These are phyloP conservation scores for Nautilus pompilius DNA, from an alignment of 1,140 invertebrate species.

Conservation along the genomic window DNA sequence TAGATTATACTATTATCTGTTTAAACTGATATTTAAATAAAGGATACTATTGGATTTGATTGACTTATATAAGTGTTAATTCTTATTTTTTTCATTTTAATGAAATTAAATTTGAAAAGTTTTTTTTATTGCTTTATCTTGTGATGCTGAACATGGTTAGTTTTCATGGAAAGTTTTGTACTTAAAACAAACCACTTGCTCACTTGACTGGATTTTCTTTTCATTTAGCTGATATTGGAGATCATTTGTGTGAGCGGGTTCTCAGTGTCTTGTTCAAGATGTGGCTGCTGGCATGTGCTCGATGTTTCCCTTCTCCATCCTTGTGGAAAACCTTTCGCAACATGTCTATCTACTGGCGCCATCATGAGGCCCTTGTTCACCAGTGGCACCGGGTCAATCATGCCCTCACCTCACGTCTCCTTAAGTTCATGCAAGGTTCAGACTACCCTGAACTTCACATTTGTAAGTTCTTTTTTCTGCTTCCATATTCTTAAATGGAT, in stretches of 20 bases:
- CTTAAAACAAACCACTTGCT: too few relatives aligned
- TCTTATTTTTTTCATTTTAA: too few relatives aligned
- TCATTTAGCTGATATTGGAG: constrained; percentile 79
- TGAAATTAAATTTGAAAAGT: too few relatives aligned
- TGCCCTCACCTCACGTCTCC: constrained; percentile 76
- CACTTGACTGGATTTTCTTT: background rate
- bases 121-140: too few relatives aligned
- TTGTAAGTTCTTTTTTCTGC: constrained; percentile 46
- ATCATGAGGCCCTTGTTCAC: constrained; percentile 81
- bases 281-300: constrained; percentile 87
- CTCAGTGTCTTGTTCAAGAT: constrained; percentile 90
- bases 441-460: constrained; percentile 75
- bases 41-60: too few relatives aligned
- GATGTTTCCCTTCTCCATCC: constrained; percentile 87
- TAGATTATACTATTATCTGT: too few relatives aligned
- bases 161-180: too few relatives aligned
- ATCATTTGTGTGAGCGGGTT: constrained; percentile 90
- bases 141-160: too few relatives aligned
- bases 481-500: background rate
- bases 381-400: constrained; percentile 95
- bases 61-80: too few relatives aligned
- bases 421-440: constrained; percentile 86
- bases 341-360: constrained; percentile 88
- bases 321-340: constrained; percentile 94
- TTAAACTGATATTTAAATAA: too few relatives aligned